These are phyloP conservation scores for Hypercompe scribonia DNA, from an alignment of 2,888 invertebrate species.

Conservation along the genomic window DNA sequence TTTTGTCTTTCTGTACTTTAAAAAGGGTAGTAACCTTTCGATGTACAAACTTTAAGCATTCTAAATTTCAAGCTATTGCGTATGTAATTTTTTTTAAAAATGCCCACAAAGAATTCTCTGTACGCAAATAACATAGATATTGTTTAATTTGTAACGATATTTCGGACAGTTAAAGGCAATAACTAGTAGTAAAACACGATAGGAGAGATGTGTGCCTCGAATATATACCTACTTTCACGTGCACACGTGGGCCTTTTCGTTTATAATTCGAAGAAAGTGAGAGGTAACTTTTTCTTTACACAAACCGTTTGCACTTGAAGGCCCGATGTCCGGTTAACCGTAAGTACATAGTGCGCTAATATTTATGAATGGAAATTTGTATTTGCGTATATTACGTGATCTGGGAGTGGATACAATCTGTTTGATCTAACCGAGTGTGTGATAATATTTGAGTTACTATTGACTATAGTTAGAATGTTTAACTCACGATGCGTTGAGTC, in stretches of 20 bases:
- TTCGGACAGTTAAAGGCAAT: conserved; percentile 61
- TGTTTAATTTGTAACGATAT: conserved; percentile 57
- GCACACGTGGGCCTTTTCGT: conserved; percentile 68
- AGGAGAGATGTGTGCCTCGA: conserved; percentile 61
- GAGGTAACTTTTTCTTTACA: conserved; percentile 81
- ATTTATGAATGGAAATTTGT: conserved; percentile 39
- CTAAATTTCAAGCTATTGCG: background rate
- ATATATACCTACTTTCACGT: conserved; percentile 76
- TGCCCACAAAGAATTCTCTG: background rate
- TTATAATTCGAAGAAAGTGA: conserved; percentile 79
- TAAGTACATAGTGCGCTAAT: conserved; percentile 34
- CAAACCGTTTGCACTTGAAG: conserved; percentile 68
- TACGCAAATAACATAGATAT: conserved; percentile 11
- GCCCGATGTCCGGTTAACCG: conserved; percentile 35
- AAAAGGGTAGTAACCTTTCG: too few species aligned
- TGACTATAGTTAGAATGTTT: background rate
- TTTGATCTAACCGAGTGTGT: background rate
- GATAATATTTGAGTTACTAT: background rate
- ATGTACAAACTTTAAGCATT: background rate
- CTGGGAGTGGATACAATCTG: conserved; percentile 18
- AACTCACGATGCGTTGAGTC: background rate
- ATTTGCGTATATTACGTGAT: conserved; percentile 22
- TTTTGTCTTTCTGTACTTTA: background rate
- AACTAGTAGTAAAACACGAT: conserved; percentile 62
- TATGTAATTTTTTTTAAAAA: background rate